A percentile compares a stretch with the other conserved stretches of the same genome.
phyloP scores from a whole-genome alignment of 2,888 invertebrate species.

The Carabus problematicus region DNA sequence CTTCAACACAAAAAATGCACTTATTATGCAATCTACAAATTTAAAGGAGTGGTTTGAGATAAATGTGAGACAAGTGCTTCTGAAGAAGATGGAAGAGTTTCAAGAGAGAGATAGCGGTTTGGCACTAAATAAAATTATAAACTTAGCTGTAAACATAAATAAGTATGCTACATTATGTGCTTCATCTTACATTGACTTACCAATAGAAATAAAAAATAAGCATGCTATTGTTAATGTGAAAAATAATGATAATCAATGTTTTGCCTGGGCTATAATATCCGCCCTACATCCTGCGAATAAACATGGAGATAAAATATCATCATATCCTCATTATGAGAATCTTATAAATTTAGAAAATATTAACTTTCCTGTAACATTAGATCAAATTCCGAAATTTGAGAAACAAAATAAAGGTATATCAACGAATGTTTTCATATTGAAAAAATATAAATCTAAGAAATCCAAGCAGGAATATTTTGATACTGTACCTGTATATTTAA shows the following conservation, averaged over 20 bases:
- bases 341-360: constrained; percentile 44
- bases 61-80: constrained; percentile 36
- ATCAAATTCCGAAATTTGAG: constrained; percentile 45
- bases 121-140: constrained; percentile 44
- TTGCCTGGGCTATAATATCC: constrained; percentile 44
- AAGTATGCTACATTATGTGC: constrained; percentile 36
- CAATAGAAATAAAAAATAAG: constrained; percentile 43
- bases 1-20: too few relatives aligned
- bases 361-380: constrained; percentile 44
- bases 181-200: constrained; percentile 45
- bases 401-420: constrained; percentile 43
- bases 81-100: constrained; percentile 46
- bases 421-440: constrained; percentile 46
- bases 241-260: constrained; percentile 47
- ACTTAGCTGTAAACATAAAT: constrained; percentile 41
- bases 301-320: constrained; percentile 25
- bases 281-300: constrained; percentile 42
- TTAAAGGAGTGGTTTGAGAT: constrained; percentile 42
- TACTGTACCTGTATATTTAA: constrained; percentile 37
- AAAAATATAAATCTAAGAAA: constrained; percentile 20
- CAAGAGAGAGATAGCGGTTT: constrained; percentile 47
- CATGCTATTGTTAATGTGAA: constrained; percentile 47
- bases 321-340: constrained; percentile 43
- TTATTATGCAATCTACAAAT: too few relatives aligned
- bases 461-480: neutral